Evolutionary conservation across 1,140 invertebrate genomes (phyloP), one percentile per base, ranked within the genome.

Genomic region (Drosophila punjabiensis): DNA sequence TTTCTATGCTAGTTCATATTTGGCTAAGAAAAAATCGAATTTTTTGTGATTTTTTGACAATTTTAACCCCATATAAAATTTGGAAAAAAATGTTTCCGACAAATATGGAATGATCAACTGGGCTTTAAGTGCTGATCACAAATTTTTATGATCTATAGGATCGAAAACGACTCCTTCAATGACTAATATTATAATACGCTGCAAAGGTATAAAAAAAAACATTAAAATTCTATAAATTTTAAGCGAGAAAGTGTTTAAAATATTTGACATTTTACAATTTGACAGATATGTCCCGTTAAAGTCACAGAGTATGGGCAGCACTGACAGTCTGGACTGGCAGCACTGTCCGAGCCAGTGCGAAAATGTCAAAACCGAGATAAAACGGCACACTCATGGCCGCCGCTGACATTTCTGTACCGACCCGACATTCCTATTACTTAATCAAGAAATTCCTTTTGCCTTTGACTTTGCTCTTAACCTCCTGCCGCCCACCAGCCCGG

Each of bases 381-480:
- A 66, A 60, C 65, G 39, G 56, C 18, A 32, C 79, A 67, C 66
- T 84, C 76, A 77, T 73, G 76, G 52, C 41, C 47, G 11, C 9
- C 62, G 55, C 35, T 77, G 64, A 70, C 64, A 69, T 55, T 77
- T 77, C 71, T 67, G 52, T 55, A 35, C 47, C 60, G 55, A 69
- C 45, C 62, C 76, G 37, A 70, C 83, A 87, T 87, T 88, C 81
- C 62, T 76, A 89, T 84, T 79, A 89, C 84, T 88, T 88, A 88
- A 88, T 88, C 84, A 88, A 85, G 84, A 88, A 89, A 88, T 89
- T 88, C 84, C 70, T 60, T 71, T 81, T 59, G 70, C 79, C 65
- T 61, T 62, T 47, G 64, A 32, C 64, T 67, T 18, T 52, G 7
- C 47, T 9, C 20, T 41, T 39, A 24, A 41, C 45, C 32, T 16